Evolutionary conservation across 2,888 invertebrate genomes (phyloP), one percentile per base, ranked within the genome.

Genomic region (Halocaridina rubra): DNA sequence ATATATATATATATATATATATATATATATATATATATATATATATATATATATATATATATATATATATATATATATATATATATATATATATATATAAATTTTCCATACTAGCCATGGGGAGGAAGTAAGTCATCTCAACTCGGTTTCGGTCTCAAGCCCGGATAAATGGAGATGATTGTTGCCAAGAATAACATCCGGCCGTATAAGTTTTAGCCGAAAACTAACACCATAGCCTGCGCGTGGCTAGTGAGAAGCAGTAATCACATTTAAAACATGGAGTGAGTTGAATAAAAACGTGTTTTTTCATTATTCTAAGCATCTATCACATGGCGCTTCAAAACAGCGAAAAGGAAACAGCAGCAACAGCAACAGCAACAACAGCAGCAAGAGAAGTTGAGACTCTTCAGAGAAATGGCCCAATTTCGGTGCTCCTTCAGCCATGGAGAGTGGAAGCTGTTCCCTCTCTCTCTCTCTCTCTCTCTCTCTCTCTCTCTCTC

Each of bases 21-120:
- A 0, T 19, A 22, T 16, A 67, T 16, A 67, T 16, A 67, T 64
- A 10, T 64, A 5, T 8, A 64, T 64, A 64, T 10, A 64, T 10
- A 29, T 10, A 64, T 10, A 64, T 10, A 29, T 10, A 64, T 10
- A 64, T 5, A 64, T 64, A 64, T 64, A 64, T 64, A 64, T 64
- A 64, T 29, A 64, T 64, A 64, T 64, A 64, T 64, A 64, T 64
- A 64, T 64, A 64, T 64, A 64, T 64, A 64, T 64, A 64, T 64
- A 64, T 64, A 64, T 64, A 64, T 64, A 64, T 64, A 64, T 64
- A 64, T 64, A 64, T 64, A 64, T 64, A 64, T 10, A 3, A 4
- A 64, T 10, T 19, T 64, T 64, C 8, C 19, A n/a, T 53, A 53
- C 2, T 53, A 53, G 19, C 16, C 4, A 0, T 53, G 53, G 16